Evolutionary conservation across 2,113 vertebrate species (phyloP), one percentile per base, ranked within the genome.

Genomic region (Saccopteryx leptura): DNA sequence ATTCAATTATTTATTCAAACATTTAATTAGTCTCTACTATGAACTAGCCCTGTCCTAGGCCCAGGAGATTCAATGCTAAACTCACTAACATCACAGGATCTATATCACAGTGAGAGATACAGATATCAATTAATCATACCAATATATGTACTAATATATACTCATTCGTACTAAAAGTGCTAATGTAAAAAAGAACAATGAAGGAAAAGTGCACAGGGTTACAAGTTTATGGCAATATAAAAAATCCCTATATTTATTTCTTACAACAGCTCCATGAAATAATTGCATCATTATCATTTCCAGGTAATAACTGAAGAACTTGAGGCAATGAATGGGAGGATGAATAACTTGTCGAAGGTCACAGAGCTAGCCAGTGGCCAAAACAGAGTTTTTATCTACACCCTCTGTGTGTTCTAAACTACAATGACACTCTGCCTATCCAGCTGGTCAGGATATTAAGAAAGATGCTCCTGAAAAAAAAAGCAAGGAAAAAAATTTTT

Each of bases 101-200:
- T 75, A 56, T 50, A 52, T 19, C 58, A 2, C 6, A 60, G 24
- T 81, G 46, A 13, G 28, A 74, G 6, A 91, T 54, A 84, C 26
- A 68, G 8, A 48, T 78, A 81, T 66, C 26, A 68, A 74, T 85
- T 92, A 79, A 65, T 71, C n/a, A 80, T 6, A 79, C 9, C 23
- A 82, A 50, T 68, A 31, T 15, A 75, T 10, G 14, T 74, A 74
- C 5, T 69, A 52, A 52, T 14, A 63, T 31, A 2, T 28, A 54
- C 24, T 33, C 86, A 75, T 88, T 69, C 80, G 28, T 81, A 48
- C 68, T 85, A 65, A 81, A 93, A 94, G 52, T 88, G 46, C 15
- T 71, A 88, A 85, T 52, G 72, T 60, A 48, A 91, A 93, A 93
- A 80, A 89, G 50, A 85, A 19, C 4, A 56, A 50, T n/a, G 31